Base-by-base conservation (phyloP, 1,140 invertebrate species). In the Camponotus floridanus region DNA sequence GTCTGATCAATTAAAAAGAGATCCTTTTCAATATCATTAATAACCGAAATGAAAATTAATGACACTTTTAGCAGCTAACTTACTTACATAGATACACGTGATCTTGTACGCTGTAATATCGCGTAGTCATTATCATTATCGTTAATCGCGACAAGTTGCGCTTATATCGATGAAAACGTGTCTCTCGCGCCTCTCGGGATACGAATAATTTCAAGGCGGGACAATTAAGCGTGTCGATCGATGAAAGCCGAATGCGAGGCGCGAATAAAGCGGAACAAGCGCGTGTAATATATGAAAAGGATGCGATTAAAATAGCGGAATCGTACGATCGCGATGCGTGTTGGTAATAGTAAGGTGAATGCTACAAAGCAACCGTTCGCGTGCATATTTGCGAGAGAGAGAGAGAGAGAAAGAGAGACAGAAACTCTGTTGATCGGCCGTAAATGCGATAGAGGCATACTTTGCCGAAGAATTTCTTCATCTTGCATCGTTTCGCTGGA, bases 401-500 rank as follows among this genome's bases (percentile, higher is more conserved):
- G 42, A 45, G 1, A 45, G 42, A 45, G 42, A 45, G 9, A 65
- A 36, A 45, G 80, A 76, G 71, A 51, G 42, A 74, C 51, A 76
- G 33, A 76, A 8, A 51, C 21, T 48, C 62, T 62, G 68, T 74
- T 21, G 79, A 83, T 83, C 79, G 68, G 55, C 68, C 18, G 42
- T 61, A 83, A 83, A 83, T 48, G 79, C 68, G 61, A 83, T 26
- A 62, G 68, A 83, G 55, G 79, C 79, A 73, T 83, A 83, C 79
- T 73, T 87, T 85, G 87, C 71, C 70, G 76, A 62, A 88, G 88
- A 90, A 90, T 90, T 90, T 87, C 85, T 73, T 79, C 61, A 68
- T 57, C 78, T 86, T 85, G 70, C 85, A 76, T 85, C 87, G 88
- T 90, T 90, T 78, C 86, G 73, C 88, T 87, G 80, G 89, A 89